Conservation (phyloP, 1,140 invertebrate genomes). For the Coptotermes formosanus region DNA sequence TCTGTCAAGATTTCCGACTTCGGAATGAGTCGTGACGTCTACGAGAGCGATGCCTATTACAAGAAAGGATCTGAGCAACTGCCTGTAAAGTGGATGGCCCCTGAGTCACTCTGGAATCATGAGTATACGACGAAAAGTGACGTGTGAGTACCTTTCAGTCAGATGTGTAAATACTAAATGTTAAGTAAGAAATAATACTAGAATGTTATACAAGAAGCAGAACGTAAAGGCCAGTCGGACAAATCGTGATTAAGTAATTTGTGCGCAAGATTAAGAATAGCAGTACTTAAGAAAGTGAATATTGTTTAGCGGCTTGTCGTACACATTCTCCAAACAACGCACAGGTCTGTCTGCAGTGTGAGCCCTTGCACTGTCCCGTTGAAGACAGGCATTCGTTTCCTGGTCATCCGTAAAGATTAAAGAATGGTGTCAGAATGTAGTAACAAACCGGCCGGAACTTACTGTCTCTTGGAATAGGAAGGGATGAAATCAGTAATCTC, state of each 20-base stretch:
- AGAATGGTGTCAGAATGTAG: no score
- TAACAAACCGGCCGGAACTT: no score
- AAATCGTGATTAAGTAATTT: neutral
- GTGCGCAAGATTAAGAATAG: no score
- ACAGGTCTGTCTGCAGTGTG: no score
- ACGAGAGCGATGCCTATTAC: slow-evolving; percentile 75
- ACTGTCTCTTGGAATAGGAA: no score
- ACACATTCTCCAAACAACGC: no score
- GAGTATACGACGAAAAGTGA: slow-evolving; percentile 91
- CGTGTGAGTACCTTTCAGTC: slow-evolving; percentile 59
- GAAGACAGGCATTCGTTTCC: no score
- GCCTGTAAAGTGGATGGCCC: slow-evolving; percentile 90
- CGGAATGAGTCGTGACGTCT: slow-evolving; percentile 78
- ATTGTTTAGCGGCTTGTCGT: no score
- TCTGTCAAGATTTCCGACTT: slow-evolving; percentile 83
- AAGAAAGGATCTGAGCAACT: slow-evolving; percentile 73
- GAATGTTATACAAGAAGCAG: neutral
- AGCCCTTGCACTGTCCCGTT: no score
- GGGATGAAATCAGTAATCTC: no score
- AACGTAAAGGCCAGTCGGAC: neutral
- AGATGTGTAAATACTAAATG: neutral
- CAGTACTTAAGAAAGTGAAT: no score
- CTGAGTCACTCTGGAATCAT: slow-evolving; percentile 85
- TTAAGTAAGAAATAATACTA: slow-evolving; percentile 6
- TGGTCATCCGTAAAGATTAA: no score